Evolutionary conservation across 1,140 invertebrate genomes (phyloP), one percentile per base, ranked within the genome.

Genomic region (Sminthurides bifidus): DNA sequence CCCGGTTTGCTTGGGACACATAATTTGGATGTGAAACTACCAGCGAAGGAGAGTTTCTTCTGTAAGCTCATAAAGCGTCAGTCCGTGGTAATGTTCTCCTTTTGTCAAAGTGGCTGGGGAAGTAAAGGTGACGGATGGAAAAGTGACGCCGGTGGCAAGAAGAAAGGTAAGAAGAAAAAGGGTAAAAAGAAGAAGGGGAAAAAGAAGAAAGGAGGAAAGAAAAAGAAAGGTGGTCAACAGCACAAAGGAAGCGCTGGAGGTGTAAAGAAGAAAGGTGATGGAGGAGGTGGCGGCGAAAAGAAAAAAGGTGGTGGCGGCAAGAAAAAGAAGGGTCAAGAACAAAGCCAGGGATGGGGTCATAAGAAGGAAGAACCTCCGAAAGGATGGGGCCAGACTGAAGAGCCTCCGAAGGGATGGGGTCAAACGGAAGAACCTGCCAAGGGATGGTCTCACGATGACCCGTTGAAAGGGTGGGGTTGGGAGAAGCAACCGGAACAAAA

Each of bases 61-160:
- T 49, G 46, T 26, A 4, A 21, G 3, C 12, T 49, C 26, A 29
- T 49, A 3, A 49, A 49, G 21, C 6, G 24, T 5, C 46, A 49
- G 46, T 49, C 46, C 29, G 46, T 49, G 3, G 30, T 49, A 5
- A 49, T 49, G 46, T 33, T 49, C 46, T 49, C 46, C 3, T 49
- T 49, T 8, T 49, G 46, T 21, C 15, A 15, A n/a, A n/a, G n/a
- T n/a, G n/a, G n/a, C n/a, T n/a, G n/a, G n/a, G n/a, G n/a, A n/a
- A n/a, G 29, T 26, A 17, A 26, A 15, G 26, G 44, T 24, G 23
- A 26, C 21, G 29, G 21, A 17, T 3, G 29, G 21, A 5, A 46
- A 46, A 46, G 29, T n/a, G 44, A 46, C 15, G 26, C n/a, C n/a
- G n/a, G n/a, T n/a, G 23, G 23, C 3, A 46, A 29, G 44, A 29